A percentile compares a stretch with the other conserved stretches of the same genome.
Evolutionary conservation across 2,888 invertebrate genomes (phyloP).

Genomic region (Troilus luridus): DNA sequence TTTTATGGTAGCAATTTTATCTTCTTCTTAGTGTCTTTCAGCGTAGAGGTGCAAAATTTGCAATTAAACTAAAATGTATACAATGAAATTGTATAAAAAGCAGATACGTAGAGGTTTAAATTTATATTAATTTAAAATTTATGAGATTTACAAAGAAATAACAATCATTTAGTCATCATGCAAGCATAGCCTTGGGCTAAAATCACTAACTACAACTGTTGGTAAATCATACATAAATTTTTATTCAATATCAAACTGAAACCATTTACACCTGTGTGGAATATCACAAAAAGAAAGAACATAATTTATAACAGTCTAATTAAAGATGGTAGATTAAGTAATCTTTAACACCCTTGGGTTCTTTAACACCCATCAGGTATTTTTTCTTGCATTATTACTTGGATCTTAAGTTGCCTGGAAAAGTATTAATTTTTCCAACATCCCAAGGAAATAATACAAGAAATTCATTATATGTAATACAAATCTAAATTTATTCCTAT

Average conservation of each 20-base stretch:
- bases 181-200: neutral
- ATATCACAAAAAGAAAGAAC: slow-evolving; percentile 56
- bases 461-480: slow-evolving; percentile 42
- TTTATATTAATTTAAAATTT: neutral
- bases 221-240: neutral
- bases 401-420: neutral
- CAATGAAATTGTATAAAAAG: neutral
- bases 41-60: neutral
- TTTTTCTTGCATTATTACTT: slow-evolving; percentile 50
- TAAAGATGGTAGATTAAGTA: slow-evolving; percentile 48
- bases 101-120: neutral
- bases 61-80: neutral
- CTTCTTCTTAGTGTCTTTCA: too few species aligned
- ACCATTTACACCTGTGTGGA: slow-evolving; percentile 23
- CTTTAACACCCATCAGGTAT: slow-evolving; percentile 44
- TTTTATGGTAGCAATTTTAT: too few species aligned
- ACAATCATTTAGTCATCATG: slow-evolving; percentile 3
- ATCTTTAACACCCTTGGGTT: slow-evolving; percentile 49
- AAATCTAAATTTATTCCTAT: slow-evolving; percentile 56
- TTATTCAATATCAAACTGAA: neutral
- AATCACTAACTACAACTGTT: neutral
- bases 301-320: slow-evolving; percentile 56
- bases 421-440: neutral
- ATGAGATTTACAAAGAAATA: neutral
- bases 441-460: slow-evolving; percentile 40